Percentiles rank a stretch among this genome's conserved stretches.
Evolutionary conservation across 2,113 vertebrate species (phyloP).

Genomic region (Mormoops blainvillei): DNA sequence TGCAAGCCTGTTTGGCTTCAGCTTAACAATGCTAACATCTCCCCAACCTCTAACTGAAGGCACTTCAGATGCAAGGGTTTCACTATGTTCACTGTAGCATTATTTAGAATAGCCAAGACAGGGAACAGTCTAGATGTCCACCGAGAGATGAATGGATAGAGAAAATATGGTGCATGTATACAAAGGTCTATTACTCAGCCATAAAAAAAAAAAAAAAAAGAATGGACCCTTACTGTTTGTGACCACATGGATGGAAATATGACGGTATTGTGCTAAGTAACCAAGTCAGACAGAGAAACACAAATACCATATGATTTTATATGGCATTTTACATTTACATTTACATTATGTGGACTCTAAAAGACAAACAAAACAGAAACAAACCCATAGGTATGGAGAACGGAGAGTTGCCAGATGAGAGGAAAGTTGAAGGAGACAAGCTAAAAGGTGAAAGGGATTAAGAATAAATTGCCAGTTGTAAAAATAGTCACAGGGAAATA

Average conservation of each 20-base stretch:
- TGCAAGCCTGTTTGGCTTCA: not conserved
- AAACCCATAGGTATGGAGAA: not conserved
- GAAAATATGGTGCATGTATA: not conserved
- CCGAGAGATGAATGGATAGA: not conserved
- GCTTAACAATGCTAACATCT: not conserved
- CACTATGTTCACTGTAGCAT: not conserved
- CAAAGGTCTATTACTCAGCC: not conserved
- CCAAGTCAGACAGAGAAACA: not conserved
- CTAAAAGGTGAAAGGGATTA: not conserved
- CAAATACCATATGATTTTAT: not conserved
- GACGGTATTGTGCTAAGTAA: not conserved
- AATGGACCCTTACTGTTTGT: not conserved
- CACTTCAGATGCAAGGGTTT: not conserved
- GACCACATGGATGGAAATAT: not conserved
- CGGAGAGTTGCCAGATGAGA: not conserved
- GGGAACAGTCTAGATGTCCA: not conserved
- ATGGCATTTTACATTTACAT: too few species aligned
- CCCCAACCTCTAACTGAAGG: not conserved
- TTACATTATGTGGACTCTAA: not conserved
- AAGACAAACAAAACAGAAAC: not conserved
- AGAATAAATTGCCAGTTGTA: not conserved
- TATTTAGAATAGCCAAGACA: not conserved
- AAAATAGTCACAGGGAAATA: not conserved
- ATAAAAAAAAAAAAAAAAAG: too few species aligned
- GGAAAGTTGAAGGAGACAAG: not conserved